Conservation (phyloP, 2,113 vertebrate genomes). For the Xenopus borealis region DNA sequence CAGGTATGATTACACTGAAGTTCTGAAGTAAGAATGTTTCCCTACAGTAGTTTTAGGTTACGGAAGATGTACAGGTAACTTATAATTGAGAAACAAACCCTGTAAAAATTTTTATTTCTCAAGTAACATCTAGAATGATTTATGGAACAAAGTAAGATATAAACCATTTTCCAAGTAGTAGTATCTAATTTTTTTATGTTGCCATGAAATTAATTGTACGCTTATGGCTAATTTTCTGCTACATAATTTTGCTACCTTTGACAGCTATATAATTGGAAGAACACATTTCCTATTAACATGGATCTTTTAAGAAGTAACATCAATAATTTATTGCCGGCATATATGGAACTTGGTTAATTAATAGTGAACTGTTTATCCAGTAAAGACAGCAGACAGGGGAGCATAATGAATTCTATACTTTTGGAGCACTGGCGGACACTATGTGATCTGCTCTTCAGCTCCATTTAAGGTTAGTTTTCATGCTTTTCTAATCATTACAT, state of each 20-base stretch:
- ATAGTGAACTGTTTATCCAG: slow-evolving; percentile 38
- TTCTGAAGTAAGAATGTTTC: too few relatives aligned
- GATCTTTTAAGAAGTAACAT: slow-evolving; percentile 38
- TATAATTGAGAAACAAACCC: background rate
- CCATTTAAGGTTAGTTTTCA: too few relatives aligned
- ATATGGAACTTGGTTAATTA: slow-evolving; percentile 37
- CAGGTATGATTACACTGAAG: too few relatives aligned
- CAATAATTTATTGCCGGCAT: slow-evolving; percentile 26
- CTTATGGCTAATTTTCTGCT: slow-evolving; percentile 42
- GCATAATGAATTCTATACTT: slow-evolving; percentile 34
- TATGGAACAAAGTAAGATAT: slow-evolving; percentile 12
- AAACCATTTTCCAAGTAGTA: slow-evolving; percentile 26
- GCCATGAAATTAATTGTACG: slow-evolving; percentile 33
- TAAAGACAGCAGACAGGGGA: slow-evolving; percentile 3
- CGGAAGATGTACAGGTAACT: too few relatives aligned
- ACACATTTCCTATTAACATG: slow-evolving; percentile 45
- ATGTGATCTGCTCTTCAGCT: too few relatives aligned
- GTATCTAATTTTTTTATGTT: slow-evolving; percentile 43
- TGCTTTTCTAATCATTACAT: too few relatives aligned
- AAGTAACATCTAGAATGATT: background rate
- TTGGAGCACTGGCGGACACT: background rate
- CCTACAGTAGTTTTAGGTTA: too few relatives aligned
- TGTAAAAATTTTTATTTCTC: background rate
- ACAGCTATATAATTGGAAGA: slow-evolving; percentile 44
- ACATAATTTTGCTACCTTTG: slow-evolving; percentile 44